Conservation (phyloP, 2,113 vertebrate species). For the Eptesicus fuscus region DNA sequence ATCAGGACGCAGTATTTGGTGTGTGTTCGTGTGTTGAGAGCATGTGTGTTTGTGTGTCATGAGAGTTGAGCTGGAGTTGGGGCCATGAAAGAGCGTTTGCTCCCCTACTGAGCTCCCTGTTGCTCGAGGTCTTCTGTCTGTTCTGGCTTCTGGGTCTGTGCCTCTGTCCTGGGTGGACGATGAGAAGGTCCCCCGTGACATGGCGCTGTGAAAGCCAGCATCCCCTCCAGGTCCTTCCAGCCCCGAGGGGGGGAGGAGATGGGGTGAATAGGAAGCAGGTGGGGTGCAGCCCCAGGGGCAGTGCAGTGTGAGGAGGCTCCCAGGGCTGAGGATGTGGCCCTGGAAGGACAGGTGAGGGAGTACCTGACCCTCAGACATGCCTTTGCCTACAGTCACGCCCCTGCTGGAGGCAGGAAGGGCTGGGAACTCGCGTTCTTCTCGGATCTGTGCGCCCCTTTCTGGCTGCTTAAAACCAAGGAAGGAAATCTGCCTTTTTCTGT, state of each 20-base stretch:
- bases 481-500: background rate
- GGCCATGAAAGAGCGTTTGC: accelerated
- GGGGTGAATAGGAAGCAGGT: no score
- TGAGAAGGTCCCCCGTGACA: no score
- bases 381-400: no score
- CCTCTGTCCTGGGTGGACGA: background rate
- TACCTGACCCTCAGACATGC: no score
- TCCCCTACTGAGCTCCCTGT: background rate
- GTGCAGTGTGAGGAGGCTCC: no score
- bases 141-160: background rate
- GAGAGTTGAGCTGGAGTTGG: accelerated
- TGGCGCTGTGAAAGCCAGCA: accelerated
- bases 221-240: no score
- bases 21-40: accelerated
- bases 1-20: accelerated
- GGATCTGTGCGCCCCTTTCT: accelerated
- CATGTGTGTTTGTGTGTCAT: accelerated
- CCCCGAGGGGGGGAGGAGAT: no score
- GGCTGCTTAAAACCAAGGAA: background rate
- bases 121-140: background rate
- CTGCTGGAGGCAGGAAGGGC: no score
- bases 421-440: accelerated
- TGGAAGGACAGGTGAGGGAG: no score
- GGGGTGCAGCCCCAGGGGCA: no score
- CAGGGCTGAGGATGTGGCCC: no score